phyloP scores from a whole-genome alignment of 2,113 vertebrate species.

The Calidris pygmaea region DNA sequence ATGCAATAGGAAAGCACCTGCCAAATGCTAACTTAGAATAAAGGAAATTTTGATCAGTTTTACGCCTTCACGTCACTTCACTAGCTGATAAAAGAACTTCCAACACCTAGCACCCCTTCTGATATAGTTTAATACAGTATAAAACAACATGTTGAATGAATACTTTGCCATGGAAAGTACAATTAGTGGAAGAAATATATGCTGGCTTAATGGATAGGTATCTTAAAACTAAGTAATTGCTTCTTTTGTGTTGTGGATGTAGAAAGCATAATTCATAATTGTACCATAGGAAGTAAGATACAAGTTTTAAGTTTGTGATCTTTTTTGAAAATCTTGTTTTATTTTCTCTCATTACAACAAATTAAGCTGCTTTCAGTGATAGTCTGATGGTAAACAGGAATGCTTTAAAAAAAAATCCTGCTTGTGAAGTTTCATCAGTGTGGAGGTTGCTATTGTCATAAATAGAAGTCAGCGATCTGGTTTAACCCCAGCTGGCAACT shows the following conservation, averaged over 20 bases:
- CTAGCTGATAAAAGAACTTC: background rate
- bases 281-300: background rate
- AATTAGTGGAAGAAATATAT: background rate
- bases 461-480: background rate
- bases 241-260: background rate
- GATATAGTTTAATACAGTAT: background rate
- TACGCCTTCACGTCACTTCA: background rate
- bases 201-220: background rate
- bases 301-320: background rate
- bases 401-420: accelerated
- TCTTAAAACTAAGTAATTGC: background rate
- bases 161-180: background rate
- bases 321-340: background rate
- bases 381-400: background rate
- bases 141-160: background rate
- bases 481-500: background rate
- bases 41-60: background rate
- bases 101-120: background rate
- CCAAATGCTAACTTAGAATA: background rate
- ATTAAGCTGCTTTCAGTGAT: background rate
- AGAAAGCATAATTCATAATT: background rate
- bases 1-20: background rate
- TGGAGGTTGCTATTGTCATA: background rate
- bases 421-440: background rate
- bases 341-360: background rate